Evolutionary conservation across 2,888 invertebrate species (phyloP).

Genomic region (Pogonocherus hispidulus): DNA sequence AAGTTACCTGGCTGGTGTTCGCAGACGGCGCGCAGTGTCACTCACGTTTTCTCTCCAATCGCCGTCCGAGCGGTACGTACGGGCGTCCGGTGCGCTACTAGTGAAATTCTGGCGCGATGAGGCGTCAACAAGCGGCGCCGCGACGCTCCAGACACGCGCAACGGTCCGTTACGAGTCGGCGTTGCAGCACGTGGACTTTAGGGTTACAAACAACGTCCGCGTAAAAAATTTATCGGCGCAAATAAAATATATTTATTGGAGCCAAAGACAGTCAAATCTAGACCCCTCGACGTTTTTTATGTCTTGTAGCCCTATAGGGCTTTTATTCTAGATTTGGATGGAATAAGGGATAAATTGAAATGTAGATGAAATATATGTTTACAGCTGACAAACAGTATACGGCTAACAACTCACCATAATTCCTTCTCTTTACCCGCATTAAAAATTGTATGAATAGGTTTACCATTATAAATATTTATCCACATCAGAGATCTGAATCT

Average conservation of each 20-base stretch:
- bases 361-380: not conserved
- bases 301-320: not conserved
- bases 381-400: not conserved
- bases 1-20: constrained; percentile 2
- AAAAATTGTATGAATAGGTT: too few relatives aligned
- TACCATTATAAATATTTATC: too few relatives aligned
- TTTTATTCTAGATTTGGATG: not conserved
- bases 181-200: constrained; percentile 43
- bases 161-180: constrained; percentile 42
- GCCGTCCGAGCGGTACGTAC: constrained; percentile 14
- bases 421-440: too few relatives aligned
- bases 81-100: constrained; percentile 36
- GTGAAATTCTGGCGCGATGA: constrained; percentile 40
- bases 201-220: constrained; percentile 20
- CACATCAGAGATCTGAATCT: too few relatives aligned
- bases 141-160: constrained; percentile 39
- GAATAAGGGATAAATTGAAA: not conserved
- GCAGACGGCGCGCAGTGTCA: not conserved
- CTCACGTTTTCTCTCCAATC: constrained; percentile 15
- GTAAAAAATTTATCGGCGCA: constrained; percentile 22
- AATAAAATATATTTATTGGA: constrained; percentile 28
- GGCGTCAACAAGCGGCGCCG: constrained; percentile 43
- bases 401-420: too few relatives aligned
- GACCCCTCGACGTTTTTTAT: constrained; percentile 12
- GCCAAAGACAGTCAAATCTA: constrained; percentile 20